Evolutionary conservation across 1,140 invertebrate genomes (phyloP).

Genomic region (Eufriesea mexicana): DNA sequence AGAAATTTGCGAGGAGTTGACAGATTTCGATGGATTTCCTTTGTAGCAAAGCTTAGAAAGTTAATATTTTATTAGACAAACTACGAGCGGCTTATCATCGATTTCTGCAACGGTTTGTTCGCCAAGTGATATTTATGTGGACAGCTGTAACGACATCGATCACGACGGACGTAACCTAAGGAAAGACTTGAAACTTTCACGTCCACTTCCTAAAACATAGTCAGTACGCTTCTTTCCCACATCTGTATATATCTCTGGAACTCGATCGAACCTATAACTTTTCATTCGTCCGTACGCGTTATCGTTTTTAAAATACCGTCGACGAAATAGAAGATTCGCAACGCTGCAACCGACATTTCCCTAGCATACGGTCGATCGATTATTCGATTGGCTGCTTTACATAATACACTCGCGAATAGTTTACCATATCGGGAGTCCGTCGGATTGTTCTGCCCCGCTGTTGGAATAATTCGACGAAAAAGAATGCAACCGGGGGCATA

Average conservation of each 20-base stretch:
- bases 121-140: not conserved
- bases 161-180: not conserved
- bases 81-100: not conserved
- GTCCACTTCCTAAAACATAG: conserved; percentile 2
- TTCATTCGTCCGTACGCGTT: not conserved
- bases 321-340: not conserved
- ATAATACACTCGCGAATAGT: not conserved
- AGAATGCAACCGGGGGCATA: not conserved
- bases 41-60: too few species aligned
- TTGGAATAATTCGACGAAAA: not conserved
- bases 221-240: not conserved
- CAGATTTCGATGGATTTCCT: too few species aligned
- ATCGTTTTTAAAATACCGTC: not conserved
- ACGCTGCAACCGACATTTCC: not conserved
- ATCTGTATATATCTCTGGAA: not conserved
- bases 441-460: too few species aligned
- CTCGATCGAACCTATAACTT: not conserved
- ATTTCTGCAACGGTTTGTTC: too few species aligned
- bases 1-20: too few species aligned
- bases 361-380: not conserved
- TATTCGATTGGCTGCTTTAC: not conserved
- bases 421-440: not conserved
- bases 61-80: not conserved
- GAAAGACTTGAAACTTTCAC: conserved; percentile 12
- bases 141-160: conserved; percentile 23